Percentiles rank a stretch among this genome's conserved stretches.
These are phyloP conservation scores for Eristalinus aeneus DNA, from an alignment of 2,888 invertebrate species.

Conservation along the genomic window DNA sequence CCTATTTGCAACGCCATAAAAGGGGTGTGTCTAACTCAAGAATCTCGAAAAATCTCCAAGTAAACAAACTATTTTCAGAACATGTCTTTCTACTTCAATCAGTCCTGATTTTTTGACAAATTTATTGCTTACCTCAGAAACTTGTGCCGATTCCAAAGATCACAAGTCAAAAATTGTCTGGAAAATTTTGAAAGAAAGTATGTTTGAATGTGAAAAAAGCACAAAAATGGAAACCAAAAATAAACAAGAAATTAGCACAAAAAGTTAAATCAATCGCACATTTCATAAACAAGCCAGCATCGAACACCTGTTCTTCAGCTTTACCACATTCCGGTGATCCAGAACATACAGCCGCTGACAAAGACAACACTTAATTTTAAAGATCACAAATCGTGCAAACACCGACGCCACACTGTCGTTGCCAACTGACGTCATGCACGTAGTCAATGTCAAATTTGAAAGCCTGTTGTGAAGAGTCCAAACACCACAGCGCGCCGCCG, in stretches of 20 bases:
- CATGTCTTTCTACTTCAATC: background rate
- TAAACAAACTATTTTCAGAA: background rate
- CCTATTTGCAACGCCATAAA: background rate
- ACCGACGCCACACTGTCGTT: background rate
- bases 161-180: no score
- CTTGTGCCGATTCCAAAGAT: no score
- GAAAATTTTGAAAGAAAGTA: background rate
- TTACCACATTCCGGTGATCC: background rate
- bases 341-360: background rate
- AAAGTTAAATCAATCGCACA: background rate
- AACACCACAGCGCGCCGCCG: background rate
- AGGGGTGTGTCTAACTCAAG: background rate
- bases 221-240: background rate
- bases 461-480: background rate
- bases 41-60: background rate
- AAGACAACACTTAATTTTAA: background rate
- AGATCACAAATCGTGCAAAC: background rate
- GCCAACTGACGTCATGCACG: conserved; percentile 41
- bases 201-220: background rate
- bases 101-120: background rate
- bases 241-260: background rate
- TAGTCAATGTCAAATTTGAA: conserved; percentile 14
- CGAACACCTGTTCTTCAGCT: conserved; percentile 35
- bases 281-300: background rate
- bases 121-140: background rate